Percentiles rank a stretch among this genome's conserved stretches.
These are phyloP conservation scores for Palaemon carinicauda DNA, from an alignment of 1,140 invertebrate genomes.

Conservation along the genomic window DNA sequence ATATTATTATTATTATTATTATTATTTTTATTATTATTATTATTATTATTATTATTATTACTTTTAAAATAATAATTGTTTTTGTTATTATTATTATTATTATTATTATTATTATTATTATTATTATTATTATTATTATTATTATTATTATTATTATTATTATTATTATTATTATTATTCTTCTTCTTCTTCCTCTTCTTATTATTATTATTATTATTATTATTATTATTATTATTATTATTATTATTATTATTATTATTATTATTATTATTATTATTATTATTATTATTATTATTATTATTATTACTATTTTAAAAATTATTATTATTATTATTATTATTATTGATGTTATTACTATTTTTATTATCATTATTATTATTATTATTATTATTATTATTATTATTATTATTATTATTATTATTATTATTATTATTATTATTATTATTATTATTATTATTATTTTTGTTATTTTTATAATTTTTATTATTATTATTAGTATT, in stretches of 20 bases:
- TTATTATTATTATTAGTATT: neutral
- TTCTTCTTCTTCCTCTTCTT: too few relatives aligned
- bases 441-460: neutral
- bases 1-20: neutral
- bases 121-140: too few relatives aligned
- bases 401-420: neutral
- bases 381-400: neutral
- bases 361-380: neutral
- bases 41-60: too few relatives aligned
- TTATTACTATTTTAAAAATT: too few relatives aligned
- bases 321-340: neutral
- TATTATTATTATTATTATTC: too few relatives aligned
- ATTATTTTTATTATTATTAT: neutral
- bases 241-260: neutral
- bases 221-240: neutral
- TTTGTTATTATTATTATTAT: too few relatives aligned
- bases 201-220: too few relatives aligned
- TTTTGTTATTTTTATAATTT: neutral
- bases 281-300: neutral
- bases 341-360: neutral
- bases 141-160: too few relatives aligned
- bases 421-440: neutral
- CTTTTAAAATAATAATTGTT: too few relatives aligned
- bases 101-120: too few relatives aligned
- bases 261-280: neutral